These are phyloP conservation scores for Pseudococcus viburni DNA, from an alignment of 2,888 invertebrate genomes.

Conservation along the genomic window DNA sequence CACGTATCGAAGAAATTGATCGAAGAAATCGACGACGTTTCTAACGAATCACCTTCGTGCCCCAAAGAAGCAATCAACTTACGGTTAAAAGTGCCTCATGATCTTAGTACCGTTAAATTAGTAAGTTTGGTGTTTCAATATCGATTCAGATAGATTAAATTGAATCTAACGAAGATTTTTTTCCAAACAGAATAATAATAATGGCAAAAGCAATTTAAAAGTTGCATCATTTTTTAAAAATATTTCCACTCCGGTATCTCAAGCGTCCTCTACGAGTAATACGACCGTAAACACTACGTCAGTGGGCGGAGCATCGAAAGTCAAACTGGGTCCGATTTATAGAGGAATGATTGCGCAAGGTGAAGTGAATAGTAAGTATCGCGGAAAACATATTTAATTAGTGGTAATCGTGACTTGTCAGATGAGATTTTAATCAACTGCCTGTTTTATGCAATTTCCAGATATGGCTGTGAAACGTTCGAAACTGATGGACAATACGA, in stretches of 20 bases:
- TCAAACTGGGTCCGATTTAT: slow-evolving; percentile 55
- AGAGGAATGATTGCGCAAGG: slow-evolving; percentile 53
- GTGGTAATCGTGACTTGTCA: not conserved
- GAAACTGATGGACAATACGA: slow-evolving; percentile 54
- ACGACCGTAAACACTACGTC: not conserved
- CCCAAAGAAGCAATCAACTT: slow-evolving; percentile 79
- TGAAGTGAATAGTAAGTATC: slow-evolving; percentile 57
- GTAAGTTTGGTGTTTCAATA: not conserved
- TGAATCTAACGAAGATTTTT: not conserved
- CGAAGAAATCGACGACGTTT: slow-evolving; percentile 78
- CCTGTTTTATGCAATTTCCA: not conserved
- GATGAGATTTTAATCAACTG: not conserved
- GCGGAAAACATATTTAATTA: not conserved
- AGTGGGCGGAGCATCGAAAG: not conserved
- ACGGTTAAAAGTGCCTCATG: slow-evolving; percentile 72
- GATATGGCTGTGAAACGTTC: slow-evolving; percentile 64
- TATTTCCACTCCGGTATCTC: slow-evolving; percentile 31
- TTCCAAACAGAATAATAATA: slow-evolving; percentile 22
- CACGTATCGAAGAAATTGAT: slow-evolving; percentile 81
- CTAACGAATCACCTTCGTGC: slow-evolving; percentile 77
- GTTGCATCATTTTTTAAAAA: slow-evolving; percentile 41
- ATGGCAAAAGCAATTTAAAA: slow-evolving; percentile 46
- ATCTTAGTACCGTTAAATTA: slow-evolving; percentile 49
- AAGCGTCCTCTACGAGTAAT: slow-evolving; percentile 3
- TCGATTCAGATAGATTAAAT: not conserved